Base-by-base conservation (phyloP, 2,888 invertebrate genomes). In the Labia minor region DNA sequence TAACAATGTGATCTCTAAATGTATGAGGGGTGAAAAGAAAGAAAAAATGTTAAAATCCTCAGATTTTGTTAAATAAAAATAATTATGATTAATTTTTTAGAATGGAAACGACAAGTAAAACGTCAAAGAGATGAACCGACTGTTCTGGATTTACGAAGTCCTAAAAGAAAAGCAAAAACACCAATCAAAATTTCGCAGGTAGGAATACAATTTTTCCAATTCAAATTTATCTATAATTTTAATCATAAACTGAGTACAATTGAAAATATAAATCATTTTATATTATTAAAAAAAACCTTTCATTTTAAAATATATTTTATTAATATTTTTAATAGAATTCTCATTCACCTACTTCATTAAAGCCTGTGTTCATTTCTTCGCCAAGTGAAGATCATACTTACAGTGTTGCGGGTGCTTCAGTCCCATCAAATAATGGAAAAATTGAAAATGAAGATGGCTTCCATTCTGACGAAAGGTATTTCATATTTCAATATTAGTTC, bases 341-440 rank as follows among this genome's bases (percentile, higher is more conserved):
- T 33, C 11, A 6, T 33, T 49, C 16, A 11, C 4, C 49, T 49
- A 14, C 49, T 10, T n/a, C 14, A n/a, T 14, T 3, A 3, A 49
- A 49, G 64, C 74, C 74, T 26, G 86, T 93, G 71, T 91, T 92
- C 73, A 93, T 92, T 1, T 88, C 88, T 66, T 90, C 90, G 73
- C 92, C 93, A 0, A 92, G 92, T 78, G 92, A 92, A 79, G 95
- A 95, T 81, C 95, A 95, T 79, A 93, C 93, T 66, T 95, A 95
- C 80, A 92, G 92, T 74, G 86, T 86, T 69, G 81, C 18, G 37
- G 21, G 64, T 37, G 49, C 64, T n/a, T 49, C 67, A 18, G n/a
- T n/a, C n/a, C n/a, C n/a, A n/a, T 63, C 65, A 21, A 21, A 26
- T 3, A 49, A 11, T 10, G 62, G 26, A 3, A 64, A 61, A 62